Conservation (phyloP, 1,140 invertebrate genomes). For the Leptinotarsa texana region DNA sequence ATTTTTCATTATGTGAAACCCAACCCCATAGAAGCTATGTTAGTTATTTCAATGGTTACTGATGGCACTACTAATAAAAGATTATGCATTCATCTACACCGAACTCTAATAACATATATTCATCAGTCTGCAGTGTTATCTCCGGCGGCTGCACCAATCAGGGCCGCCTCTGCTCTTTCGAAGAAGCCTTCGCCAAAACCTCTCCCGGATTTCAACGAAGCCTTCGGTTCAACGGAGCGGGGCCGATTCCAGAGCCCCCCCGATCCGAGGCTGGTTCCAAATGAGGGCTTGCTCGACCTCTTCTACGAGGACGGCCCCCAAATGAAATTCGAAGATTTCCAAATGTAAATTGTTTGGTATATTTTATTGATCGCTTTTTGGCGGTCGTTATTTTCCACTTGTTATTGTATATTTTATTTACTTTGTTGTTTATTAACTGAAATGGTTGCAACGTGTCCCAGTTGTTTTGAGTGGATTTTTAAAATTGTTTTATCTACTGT, state of each 20-base stretch:
- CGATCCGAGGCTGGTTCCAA: slow-evolving; percentile 41
- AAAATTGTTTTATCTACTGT: too few species aligned
- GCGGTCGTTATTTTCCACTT: neutral
- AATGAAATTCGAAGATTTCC: slow-evolving; percentile 49
- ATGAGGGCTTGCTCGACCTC: slow-evolving; percentile 48
- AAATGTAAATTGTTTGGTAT: slow-evolving; percentile 33
- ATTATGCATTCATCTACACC: too few species aligned
- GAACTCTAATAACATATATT: neutral
- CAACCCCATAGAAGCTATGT: too few species aligned
- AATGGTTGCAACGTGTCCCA: too few species aligned
- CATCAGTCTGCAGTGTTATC: neutral
- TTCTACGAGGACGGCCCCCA: slow-evolving; percentile 43
- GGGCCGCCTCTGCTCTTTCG: neutral
- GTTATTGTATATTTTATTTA: too few species aligned
- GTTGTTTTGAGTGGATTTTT: too few species aligned
- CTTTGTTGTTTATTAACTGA: too few species aligned
- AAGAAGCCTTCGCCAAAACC: slow-evolving; percentile 49
- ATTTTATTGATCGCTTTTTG: neutral
- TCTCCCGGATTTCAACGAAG: slow-evolving; percentile 66
- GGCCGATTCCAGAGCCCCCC: slow-evolving; percentile 59
- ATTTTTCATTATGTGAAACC: neutral
- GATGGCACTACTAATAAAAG: too few species aligned
- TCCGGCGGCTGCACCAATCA: neutral
- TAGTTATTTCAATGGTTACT: too few species aligned
- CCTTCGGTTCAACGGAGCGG: slow-evolving; percentile 67